Base-by-base conservation (phyloP, 2,888 invertebrate genomes). In the Conomelus anceps region DNA sequence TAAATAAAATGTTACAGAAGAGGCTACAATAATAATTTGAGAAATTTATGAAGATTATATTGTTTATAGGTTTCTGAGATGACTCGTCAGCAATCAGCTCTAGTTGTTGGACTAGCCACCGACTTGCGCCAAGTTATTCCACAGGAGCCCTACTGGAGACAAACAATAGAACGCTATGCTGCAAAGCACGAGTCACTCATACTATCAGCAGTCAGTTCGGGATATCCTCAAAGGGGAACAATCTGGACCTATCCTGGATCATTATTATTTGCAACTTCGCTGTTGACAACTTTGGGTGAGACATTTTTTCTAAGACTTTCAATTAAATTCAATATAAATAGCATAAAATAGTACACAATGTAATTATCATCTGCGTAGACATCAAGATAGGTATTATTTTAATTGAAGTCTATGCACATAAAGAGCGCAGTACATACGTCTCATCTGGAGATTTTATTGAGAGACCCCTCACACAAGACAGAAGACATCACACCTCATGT, bases 231-330 rank as follows among this genome's bases (percentile, higher is more conserved):
- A 92, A 94, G 94, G 11, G 93, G 93, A 63, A 90, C 91, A 6
- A 95, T 96, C 90, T 96, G 96, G 96, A 95, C 95, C 23, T 94
- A 96, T 91, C 94, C 96, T 0, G 96, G 96, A 20, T 96, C 96
- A 84, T 94, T 96, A 88, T 93, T 96, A 23, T 96, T 96, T 92
- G 94, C 95, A 11, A 94, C 96, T 84, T 96, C 96, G n/a, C 94
- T 96, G 13, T 94, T 96, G 92, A 96, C 96, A 0, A 96, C 96
- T 41, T 93, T 96, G 89, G 96, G 96, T 96, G 92, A 92, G 91
- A 91, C 17, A 22, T 20, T 63, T 13, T 89, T 22, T 86, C 23
- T 86, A 7, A 3, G 22, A 7, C 84, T 84, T 84, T 84, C 84
- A 4, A 22, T 6, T 17, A 84, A 84, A 84, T 84, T 84, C 4